Conservation (phyloP, 2,113 vertebrate genomes). For the Bujurquina vittata region DNA sequence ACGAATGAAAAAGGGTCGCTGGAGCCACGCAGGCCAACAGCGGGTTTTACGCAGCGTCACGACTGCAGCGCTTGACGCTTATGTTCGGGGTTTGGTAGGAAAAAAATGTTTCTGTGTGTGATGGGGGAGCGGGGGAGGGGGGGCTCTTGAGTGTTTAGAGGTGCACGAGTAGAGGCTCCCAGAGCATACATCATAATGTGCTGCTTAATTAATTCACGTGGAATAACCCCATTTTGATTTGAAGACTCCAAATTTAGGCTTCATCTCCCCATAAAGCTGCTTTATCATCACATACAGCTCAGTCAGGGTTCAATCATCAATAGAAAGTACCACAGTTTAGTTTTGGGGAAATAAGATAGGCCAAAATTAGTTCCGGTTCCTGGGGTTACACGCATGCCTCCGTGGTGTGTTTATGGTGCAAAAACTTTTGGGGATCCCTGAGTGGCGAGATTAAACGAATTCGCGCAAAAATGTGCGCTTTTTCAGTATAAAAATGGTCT, state of each 20-base stretch:
- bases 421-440: not conserved
- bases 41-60: constrained; percentile 20
- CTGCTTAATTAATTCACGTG: not conserved
- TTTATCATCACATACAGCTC: not conserved
- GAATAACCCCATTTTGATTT: not conserved
- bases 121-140: not conserved
- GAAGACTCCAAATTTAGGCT: not conserved
- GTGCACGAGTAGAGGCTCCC: constrained; percentile 1
- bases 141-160: constrained; percentile 8
- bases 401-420: not conserved
- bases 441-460: constrained; percentile 41
- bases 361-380: not conserved
- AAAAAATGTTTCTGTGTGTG: constrained; percentile 10
- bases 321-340: not conserved
- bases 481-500: constrained; percentile 42
- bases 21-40: not conserved
- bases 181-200: not conserved
- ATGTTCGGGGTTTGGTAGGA: not conserved
- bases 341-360: not conserved
- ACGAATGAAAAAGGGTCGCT: constrained; percentile 33
- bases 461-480: constrained; percentile 14
- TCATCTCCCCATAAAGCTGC: too few relatives aligned
- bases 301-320: not conserved
- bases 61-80: not conserved
- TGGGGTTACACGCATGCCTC: not conserved